Percentiles rank a stretch among this genome's conserved stretches.
phyloP scores from a whole-genome alignment of 2,113 vertebrate species.

The Castor canadensis region DNA sequence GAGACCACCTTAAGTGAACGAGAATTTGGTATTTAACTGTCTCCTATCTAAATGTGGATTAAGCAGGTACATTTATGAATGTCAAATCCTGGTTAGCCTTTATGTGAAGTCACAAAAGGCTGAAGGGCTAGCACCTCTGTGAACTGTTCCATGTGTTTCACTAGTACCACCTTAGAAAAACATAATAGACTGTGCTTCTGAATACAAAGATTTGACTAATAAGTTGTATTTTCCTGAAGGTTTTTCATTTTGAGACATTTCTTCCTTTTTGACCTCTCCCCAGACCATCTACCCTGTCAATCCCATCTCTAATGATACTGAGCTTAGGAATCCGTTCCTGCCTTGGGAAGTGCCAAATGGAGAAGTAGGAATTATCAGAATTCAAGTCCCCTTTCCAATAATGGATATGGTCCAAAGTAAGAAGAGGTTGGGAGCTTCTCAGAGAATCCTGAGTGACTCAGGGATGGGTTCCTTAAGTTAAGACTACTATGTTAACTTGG shows the following conservation, averaged over 20 bases:
- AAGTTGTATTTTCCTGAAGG: not conserved
- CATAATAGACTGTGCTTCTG: not conserved
- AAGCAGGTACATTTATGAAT: not conserved
- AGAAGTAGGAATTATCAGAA: not conserved
- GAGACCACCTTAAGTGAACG: not conserved
- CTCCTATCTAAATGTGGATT: not conserved
- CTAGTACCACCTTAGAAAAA: constrained; percentile 2
- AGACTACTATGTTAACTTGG: not conserved
- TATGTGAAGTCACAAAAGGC: not conserved
- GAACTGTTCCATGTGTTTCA: not conserved
- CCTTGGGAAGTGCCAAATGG: not conserved
- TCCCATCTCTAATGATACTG: not conserved
- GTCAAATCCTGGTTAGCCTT: not conserved
- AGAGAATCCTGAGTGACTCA: not conserved
- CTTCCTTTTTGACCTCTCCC: not conserved
- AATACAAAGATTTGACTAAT: not conserved
- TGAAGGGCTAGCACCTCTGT: not conserved
- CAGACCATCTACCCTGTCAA: not conserved
- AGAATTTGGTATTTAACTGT: not conserved
- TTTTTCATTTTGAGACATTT: constrained; percentile 20
- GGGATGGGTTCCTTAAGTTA: not conserved
- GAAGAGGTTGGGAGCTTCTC: not conserved
- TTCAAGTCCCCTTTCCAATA: not conserved
- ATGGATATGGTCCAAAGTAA: not conserved
- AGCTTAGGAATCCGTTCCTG: not conserved